Percentiles rank a stretch among this genome's conserved stretches.
phyloP scores from a whole-genome alignment of 2,113 vertebrate genomes.

The Sinocyclocheilus anophthalmus region DNA sequence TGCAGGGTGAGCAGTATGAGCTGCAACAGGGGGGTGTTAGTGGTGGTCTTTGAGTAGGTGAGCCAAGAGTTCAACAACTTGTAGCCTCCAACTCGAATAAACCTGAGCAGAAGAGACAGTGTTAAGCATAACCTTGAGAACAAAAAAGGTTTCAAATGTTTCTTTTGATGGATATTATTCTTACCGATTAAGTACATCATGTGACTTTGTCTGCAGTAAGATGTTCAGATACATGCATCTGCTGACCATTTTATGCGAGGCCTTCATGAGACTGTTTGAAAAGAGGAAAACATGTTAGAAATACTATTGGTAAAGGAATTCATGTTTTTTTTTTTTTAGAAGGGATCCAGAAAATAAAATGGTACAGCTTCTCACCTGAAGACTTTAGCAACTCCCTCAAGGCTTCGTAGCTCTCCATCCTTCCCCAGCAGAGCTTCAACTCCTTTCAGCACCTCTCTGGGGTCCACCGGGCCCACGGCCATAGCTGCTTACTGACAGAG shows the following conservation, averaged over 20 bases:
- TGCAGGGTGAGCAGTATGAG: slow-evolving; percentile 91
- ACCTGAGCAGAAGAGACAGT: slow-evolving; percentile 68
- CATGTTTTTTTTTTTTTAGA: not conserved
- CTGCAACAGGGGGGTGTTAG: slow-evolving; percentile 87
- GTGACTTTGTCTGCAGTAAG: slow-evolving; percentile 89
- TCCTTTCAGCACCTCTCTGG: slow-evolving; percentile 90
- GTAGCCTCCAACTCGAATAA: slow-evolving; percentile 91
- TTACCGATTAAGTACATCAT: slow-evolving; percentile 87
- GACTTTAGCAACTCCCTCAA: slow-evolving; percentile 90
- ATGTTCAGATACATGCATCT: slow-evolving; percentile 97
- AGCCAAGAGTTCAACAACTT: slow-evolving; percentile 92
- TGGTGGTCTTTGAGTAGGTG: slow-evolving; percentile 87
- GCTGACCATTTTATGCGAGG: slow-evolving; percentile 92
- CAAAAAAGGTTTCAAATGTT: not conserved
- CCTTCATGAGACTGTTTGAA: slow-evolving; percentile 88
- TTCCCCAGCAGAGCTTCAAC: slow-evolving; percentile 88
- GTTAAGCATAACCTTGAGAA: not conserved
- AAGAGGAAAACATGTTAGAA: not conserved
- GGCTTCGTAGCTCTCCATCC: slow-evolving; percentile 89
- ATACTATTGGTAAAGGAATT: not conserved
- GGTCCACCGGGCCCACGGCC: slow-evolving; percentile 91
- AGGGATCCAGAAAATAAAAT: not conserved
- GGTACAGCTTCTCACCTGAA: slow-evolving; percentile 78
- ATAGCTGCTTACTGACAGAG: slow-evolving; percentile 74
- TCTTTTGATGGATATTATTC: not conserved